Evolutionary conservation across 2,797 vertebrate species (phyloP), one percentile per base, ranked within the genome.

Genomic region (Bradypodion pumilum): DNA sequence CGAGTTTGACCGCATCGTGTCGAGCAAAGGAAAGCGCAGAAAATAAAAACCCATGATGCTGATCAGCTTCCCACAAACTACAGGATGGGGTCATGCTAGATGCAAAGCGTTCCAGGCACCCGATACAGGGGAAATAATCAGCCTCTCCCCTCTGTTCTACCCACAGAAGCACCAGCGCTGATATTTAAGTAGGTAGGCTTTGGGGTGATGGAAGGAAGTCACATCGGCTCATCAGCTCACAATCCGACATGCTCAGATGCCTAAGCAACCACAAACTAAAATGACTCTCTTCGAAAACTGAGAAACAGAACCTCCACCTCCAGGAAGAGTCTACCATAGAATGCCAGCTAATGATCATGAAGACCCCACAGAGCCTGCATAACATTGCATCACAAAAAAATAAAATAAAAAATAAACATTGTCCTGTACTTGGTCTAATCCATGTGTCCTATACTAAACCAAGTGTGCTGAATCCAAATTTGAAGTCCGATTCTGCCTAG

Each of bases 81-180:
- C 82, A 85, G 78, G 74, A 85, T 32, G 73, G 78, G 84, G 84
- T 81, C 19, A 21, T 13, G n/a, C 52, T 40, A 62, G 73, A 76
- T 40, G 29, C 16, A n/a, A 16, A 9, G 5, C 37, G n/a, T 85
- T 62, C 78, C 73, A 68, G 52, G 62, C 40, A n/a, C 7, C 49
- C 15, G 3, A 46, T 13, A 23, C 2, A 70, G 65, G 56, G 72
- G 44, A 62, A 76, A 27, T 15, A 7, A 59, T 23, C 60, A n/a
- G 52, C 6, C 3, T 10, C 12, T 25, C 62, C 42, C 81, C 21
- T 10, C 62, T 12, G 21, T 27, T 40, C n/a, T 32, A 63, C 68
- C 6, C 49, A 46, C 52, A 46, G 25, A 49, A 12, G 40, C 70
- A 32, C 9, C 32, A 12, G 46, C 44, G 1, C 32, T 66, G 63